Evolutionary conservation across 2,888 invertebrate genomes (phyloP), one percentile per base, ranked within the genome.

Genomic region (Cataglyphis albicans): DNA sequence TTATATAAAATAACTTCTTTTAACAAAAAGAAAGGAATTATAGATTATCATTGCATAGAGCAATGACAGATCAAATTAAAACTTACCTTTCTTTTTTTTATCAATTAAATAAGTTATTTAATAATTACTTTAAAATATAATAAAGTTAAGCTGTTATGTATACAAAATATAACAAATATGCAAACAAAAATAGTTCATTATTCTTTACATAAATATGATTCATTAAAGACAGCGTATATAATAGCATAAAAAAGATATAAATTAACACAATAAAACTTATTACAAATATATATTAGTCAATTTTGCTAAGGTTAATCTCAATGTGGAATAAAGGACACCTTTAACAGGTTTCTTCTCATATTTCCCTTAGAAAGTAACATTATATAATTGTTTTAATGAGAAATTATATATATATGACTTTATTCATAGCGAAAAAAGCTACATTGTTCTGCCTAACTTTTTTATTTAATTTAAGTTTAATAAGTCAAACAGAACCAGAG

Each of bases 71-170:
- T 38, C 21, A 32, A 44, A 74, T 63, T 44, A 63, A 74, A 44
- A 74, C 63, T 74, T 74, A 74, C 74, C 72, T 72, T 55, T 70
- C 10, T 59, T 74, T 52, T 74, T 52, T 52, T 74, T 38, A 74
- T 48, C n/a, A 55, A 41, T 73, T 29, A 44, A 73, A 73, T 21
- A 44, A 64, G 35, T 1, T 25, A 73, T 59, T 25, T 12, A 32
- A 73, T 29, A 57, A 29, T 41, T 59, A 9, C 29, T 3, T 12
- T 29, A 44, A n/a, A 41, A 2, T 52, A 48, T 32, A 21, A 29
- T 25, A 25, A 44, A 18, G 6, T 44, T 18, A n/a, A 64, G 6
- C 5, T 65, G 10, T 67, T 29, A 7, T 38, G 35, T 18, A 21
- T 55, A 12, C n/a, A 15, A 52, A 32, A 70, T 52, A 55, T 32